Evolutionary conservation across 2,113 vertebrate species (phyloP), one percentile per base, ranked within the genome.

Genomic region (Apus apus): DNA sequence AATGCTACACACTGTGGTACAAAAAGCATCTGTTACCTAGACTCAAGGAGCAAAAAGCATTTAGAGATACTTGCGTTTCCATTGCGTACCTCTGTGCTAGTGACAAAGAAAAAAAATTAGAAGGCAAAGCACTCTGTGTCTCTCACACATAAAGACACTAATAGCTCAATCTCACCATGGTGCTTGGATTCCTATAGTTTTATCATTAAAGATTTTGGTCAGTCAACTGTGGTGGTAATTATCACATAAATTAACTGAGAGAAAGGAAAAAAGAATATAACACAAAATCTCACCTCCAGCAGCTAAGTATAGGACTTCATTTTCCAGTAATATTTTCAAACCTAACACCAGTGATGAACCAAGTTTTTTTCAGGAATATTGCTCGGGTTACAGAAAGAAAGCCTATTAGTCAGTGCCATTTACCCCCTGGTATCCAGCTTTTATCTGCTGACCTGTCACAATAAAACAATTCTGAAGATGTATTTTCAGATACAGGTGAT

Each of bases 171-270:
- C 95, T 76, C 93, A 85, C 94, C 92, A 90, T 40, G 76, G 92
- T 51, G 85, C 82, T 92, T 57, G 57, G 43, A 45, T 93, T 95
- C 96, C 96, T 64, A 70, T 13, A 96, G 97, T 56, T 94, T 94
- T 60, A 95, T 96, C 96, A 93, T 97, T 94, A 96, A 94, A 96
- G 92, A 97, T 94, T 96, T 94, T 93, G 95, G 94, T 91, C 97
- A 96, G 89, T 96, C 95, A 94, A 29, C 94, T 95, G 93, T 82
- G 95, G 88, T 87, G 90, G 89, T 93, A 96, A 97, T 97, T 97
- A 96, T 95, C 94, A 96, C 95, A 96, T 96, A 97, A 96, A 96
- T 97, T 97, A 96, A 91, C 89, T 77, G 92, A 96, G 90, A 94
- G 85, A 90, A 87, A 48, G 40, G 40, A 83, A 87, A 86, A 17